These are phyloP conservation scores for Merluccius polli DNA, from an alignment of 2,797 vertebrate genomes.

Conservation along the genomic window DNA sequence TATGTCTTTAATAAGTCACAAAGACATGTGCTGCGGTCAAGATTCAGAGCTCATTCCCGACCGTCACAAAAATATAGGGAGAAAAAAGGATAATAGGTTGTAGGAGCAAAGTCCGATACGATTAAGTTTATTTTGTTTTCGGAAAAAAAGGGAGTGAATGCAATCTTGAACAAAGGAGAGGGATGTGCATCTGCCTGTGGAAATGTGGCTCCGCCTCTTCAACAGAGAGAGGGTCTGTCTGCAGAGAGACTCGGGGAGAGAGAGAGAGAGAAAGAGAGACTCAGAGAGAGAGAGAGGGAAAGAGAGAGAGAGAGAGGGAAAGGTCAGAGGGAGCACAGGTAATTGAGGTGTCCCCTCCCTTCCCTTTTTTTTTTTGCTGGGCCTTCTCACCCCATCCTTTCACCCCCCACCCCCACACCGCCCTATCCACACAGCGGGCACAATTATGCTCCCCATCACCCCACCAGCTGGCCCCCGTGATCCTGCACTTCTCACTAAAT, in stretches of 20 bases:
- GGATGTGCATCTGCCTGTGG: constrained; percentile 65
- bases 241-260: constrained; percentile 50
- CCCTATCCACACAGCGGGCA: constrained; percentile 73
- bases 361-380: constrained; percentile 45
- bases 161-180: constrained; percentile 63
- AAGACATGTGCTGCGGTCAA: constrained; percentile 18
- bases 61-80: background rate
- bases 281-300: constrained; percentile 63
- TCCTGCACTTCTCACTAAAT: constrained; percentile 73
- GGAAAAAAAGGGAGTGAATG: constrained; percentile 38
- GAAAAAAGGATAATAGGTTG: background rate
- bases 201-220: constrained; percentile 55
- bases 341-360: constrained; percentile 80
- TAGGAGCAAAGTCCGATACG: constrained; percentile 43
- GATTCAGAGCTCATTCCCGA: background rate
- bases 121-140: constrained; percentile 50
- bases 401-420: constrained; percentile 67
- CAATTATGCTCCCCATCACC: constrained; percentile 79
- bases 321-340: constrained; percentile 77
- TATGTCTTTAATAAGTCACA: constrained; percentile 59
- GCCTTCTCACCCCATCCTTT: constrained; percentile 40
- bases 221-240: constrained; percentile 60
- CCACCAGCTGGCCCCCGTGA: constrained; percentile 75
- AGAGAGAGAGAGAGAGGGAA: constrained; percentile 58
- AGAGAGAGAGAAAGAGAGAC: constrained; percentile 70